Percentiles rank a stretch among this genome's conserved stretches.
phyloP scores from a whole-genome alignment of 2,888 invertebrate species.

The Monochamus alternatus region DNA sequence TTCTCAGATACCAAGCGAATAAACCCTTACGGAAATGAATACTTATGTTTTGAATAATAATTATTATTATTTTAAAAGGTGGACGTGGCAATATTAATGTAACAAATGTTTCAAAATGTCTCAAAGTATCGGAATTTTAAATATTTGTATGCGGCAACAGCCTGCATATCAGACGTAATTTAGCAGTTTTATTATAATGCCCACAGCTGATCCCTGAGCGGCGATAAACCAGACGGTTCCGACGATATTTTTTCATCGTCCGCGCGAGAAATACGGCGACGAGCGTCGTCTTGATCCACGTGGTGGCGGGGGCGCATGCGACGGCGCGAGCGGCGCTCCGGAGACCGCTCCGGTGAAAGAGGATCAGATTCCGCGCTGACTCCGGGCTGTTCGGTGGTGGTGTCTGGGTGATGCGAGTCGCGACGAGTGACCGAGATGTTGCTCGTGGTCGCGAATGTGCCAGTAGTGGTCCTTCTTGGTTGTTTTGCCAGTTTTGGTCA shows the following conservation, averaged over 20 bases:
- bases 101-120: too few species aligned
- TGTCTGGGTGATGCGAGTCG: slow-evolving; percentile 31
- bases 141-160: too few species aligned
- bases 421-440: slow-evolving; percentile 28
- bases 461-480: slow-evolving; percentile 14
- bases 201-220: neutral
- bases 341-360: slow-evolving; percentile 23
- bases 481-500: neutral
- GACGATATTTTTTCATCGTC: slow-evolving; percentile 16
- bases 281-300: slow-evolving; percentile 24
- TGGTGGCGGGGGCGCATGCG: slow-evolving; percentile 22
- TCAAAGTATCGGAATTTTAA: too few species aligned
- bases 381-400: slow-evolving; percentile 46
- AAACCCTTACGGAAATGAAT: too few species aligned
- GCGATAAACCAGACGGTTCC: neutral
- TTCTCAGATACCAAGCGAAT: too few species aligned
- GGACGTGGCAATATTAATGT: too few species aligned
- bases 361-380: slow-evolving; percentile 53
- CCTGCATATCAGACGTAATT: too few species aligned
- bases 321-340: slow-evolving; percentile 16
- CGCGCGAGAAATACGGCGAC: neutral
- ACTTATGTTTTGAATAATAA: too few species aligned
- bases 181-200: neutral
- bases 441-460: slow-evolving; percentile 25
- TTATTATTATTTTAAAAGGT: too few species aligned